Percentiles rank a stretch among this genome's conserved stretches.
These are phyloP conservation scores for Boulengeromyrus knoepffleri DNA, from an alignment of 2,113 vertebrate genomes.

Conservation along the genomic window DNA sequence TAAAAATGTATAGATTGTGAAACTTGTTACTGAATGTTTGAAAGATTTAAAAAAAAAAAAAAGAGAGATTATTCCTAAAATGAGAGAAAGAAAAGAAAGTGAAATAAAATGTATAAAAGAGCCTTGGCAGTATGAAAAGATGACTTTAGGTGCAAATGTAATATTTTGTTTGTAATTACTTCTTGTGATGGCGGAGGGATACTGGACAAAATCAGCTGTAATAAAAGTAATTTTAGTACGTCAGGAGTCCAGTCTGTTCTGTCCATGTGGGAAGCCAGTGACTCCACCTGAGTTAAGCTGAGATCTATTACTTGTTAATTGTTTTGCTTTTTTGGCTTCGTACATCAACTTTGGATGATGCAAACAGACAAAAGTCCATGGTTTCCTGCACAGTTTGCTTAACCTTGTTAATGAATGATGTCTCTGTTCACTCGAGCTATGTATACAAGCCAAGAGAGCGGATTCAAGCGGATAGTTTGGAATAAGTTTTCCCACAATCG, in stretches of 20 bases:
- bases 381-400: neutral
- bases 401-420: neutral
- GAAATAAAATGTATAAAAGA: constrained; percentile 65
- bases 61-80: constrained; percentile 43
- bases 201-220: constrained; percentile 95
- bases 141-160: constrained; percentile 81
- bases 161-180: constrained; percentile 99
- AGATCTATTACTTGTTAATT: neutral
- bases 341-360: neutral
- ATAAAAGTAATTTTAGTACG: constrained; percentile 99
- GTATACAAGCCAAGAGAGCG: neutral
- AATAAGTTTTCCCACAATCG: neutral
- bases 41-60: constrained; percentile 54
- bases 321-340: neutral
- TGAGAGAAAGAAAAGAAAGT: constrained; percentile 50
- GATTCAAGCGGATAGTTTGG: neutral
- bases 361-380: neutral
- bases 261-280: neutral
- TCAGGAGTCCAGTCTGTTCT: constrained; percentile 19
- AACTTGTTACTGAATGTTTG: constrained; percentile 91
- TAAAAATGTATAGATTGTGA: constrained; percentile 98
- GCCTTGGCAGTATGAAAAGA: constrained; percentile 51
- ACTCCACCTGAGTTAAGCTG: neutral
- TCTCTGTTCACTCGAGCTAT: neutral
- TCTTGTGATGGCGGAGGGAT: constrained; percentile 93